Percentiles rank a stretch among this genome's conserved stretches.
phyloP scores from a whole-genome alignment of 2,113 vertebrate genomes.

The Phyllostomus discolor region DNA sequence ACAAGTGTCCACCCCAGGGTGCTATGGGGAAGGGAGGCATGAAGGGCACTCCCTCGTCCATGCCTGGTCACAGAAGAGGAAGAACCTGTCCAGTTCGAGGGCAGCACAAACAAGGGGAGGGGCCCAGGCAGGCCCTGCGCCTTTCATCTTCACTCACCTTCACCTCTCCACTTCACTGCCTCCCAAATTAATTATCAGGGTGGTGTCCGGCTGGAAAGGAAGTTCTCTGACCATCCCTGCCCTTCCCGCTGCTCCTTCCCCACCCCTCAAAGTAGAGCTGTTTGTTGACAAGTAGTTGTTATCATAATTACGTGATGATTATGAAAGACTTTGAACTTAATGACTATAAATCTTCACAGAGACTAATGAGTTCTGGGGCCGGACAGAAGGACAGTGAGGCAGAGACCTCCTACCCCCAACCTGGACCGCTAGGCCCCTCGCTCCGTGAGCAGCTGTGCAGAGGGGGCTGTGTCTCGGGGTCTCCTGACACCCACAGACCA shows the following conservation, averaged over 20 bases:
- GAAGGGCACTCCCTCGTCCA: not conserved
- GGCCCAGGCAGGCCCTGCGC: not conserved
- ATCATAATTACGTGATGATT: not conserved
- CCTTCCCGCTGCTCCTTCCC: not conserved
- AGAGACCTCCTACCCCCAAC: not conserved
- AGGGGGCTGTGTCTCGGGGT: not conserved
- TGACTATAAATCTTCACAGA: not conserved
- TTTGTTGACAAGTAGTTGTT: not conserved
- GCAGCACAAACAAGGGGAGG: fast-evolving
- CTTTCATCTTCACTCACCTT: not conserved
- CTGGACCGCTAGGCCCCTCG: not conserved
- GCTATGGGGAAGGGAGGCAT: too few species aligned
- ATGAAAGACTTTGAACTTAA: not conserved
- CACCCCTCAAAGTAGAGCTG: not conserved
- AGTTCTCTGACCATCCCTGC: not conserved
- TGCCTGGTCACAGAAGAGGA: not conserved
- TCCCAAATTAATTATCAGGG: not conserved
- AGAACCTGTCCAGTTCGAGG: not conserved
- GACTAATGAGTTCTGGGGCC: not conserved
- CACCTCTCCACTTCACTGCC: not conserved
- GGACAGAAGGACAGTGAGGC: not conserved
- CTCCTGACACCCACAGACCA: not conserved
- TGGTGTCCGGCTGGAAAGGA: not conserved
- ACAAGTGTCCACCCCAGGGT: not conserved
- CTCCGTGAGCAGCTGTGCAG: too few species aligned